Percentiles rank a stretch among this genome's conserved stretches.
phyloP scores from a whole-genome alignment of 1,140 invertebrate genomes.

The Patella vulgata region DNA sequence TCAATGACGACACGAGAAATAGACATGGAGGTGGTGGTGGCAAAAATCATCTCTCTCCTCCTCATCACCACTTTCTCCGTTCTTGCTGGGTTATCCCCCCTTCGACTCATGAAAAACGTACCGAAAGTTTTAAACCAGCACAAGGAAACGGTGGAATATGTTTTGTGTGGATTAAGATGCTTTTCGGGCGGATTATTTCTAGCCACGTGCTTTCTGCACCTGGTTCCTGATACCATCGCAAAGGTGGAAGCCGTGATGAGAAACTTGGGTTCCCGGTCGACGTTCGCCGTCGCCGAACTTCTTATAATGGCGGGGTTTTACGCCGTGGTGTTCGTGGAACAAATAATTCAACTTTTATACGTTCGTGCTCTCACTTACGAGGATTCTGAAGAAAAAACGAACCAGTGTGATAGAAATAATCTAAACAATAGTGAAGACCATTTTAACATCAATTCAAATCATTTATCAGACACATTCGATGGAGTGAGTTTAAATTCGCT shows the following conservation, averaged over 20 bases:
- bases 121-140: conserved; percentile 41
- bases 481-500: conserved; percentile 35
- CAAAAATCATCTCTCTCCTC: conserved; percentile 57
- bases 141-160: conserved; percentile 46
- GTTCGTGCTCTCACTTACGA: conserved; percentile 8
- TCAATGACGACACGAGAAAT: conserved; percentile 16
- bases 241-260: conserved; percentile 58
- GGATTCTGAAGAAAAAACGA: too few relatives aligned
- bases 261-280: conserved; percentile 55
- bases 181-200: conserved; percentile 73
- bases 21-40: conserved; percentile 59
- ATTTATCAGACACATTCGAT: conserved; percentile 22
- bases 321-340: conserved; percentile 71
- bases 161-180: conserved; percentile 60
- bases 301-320: conserved; percentile 72
- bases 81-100: conserved; percentile 49
- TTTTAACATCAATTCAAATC: too few relatives aligned
- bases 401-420: too few relatives aligned
- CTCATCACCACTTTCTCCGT: conserved; percentile 51
- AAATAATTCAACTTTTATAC: conserved; percentile 65
- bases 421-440: too few relatives aligned
- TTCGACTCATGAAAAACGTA: conserved; percentile 45
- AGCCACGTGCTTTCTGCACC: conserved; percentile 71
- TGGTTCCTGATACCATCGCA: conserved; percentile 70
- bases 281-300: conserved; percentile 71